phyloP scores from a whole-genome alignment of 92 coral and sea anemone genomes.

The Desmophyllum pertusum region DNA sequence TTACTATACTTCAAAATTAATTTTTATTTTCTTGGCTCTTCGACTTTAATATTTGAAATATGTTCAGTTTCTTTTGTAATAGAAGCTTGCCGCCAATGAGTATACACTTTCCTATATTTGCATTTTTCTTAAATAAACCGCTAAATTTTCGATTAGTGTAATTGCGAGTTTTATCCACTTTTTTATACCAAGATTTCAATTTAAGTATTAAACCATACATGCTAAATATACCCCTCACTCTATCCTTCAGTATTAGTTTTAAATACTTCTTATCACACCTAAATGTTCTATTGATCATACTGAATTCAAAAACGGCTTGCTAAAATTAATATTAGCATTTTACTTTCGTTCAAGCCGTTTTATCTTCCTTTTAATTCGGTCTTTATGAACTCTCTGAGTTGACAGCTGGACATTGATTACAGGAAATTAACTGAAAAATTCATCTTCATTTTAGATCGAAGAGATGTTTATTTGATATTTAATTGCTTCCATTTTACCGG shows the following conservation, averaged over 20 bases:
- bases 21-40: background rate
- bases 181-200: background rate
- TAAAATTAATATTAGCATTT: background rate
- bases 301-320: background rate
- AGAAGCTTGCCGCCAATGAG: background rate
- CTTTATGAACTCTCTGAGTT: conserved; percentile 18
- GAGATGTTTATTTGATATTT: background rate
- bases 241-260: background rate
- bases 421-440: conserved; percentile 35
- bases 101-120: background rate
- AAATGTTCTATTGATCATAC: background rate
- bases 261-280: background rate
- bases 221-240: background rate
- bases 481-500: conserved; percentile 11
- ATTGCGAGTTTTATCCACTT: background rate
- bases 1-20: background rate
- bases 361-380: background rate
- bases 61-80: background rate
- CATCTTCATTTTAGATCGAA: conserved; percentile 10
- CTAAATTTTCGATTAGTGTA: background rate
- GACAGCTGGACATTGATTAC: conserved; percentile 17
- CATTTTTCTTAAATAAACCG: background rate
- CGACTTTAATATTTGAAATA: background rate
- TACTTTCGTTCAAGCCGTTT: background rate
- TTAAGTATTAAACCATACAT: background rate